These are phyloP conservation scores for Drosophila ustulata DNA, from an alignment of 2,888 invertebrate species.

Conservation along the genomic window DNA sequence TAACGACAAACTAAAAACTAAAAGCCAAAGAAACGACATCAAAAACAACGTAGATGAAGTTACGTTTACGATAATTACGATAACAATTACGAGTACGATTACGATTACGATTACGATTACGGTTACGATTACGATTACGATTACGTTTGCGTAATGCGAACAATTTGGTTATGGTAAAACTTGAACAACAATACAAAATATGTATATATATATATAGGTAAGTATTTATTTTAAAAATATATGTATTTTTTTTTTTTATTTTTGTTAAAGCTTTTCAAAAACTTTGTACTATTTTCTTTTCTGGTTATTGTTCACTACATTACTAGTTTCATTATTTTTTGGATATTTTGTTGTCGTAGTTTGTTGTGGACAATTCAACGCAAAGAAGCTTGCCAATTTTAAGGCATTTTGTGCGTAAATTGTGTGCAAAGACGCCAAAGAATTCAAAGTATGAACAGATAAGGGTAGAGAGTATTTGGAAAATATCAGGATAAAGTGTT, in stretches of 20 bases:
- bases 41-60: slow-evolving; percentile 69
- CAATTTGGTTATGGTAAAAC: slow-evolving; percentile 52
- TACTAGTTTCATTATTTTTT: slow-evolving; percentile 27
- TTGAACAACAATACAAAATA: slow-evolving; percentile 74
- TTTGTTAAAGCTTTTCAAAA: slow-evolving; percentile 32
- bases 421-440: slow-evolving; percentile 33
- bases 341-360: slow-evolving; percentile 17
- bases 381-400: slow-evolving; percentile 78
- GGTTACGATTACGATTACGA: slow-evolving; percentile 49
- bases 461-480: neutral
- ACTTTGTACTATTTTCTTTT: slow-evolving; percentile 22
- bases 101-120: slow-evolving; percentile 57
- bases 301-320: slow-evolving; percentile 21
- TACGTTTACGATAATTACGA: slow-evolving; percentile 57
- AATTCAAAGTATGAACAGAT: neutral
- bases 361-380: slow-evolving; percentile 67
- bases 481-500: neutral
- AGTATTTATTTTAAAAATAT: slow-evolving; percentile 35
- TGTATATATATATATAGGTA: slow-evolving; percentile 52
- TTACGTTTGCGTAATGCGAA: slow-evolving; percentile 38
- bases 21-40: slow-evolving; percentile 65
- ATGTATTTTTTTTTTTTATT: slow-evolving; percentile 22
- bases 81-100: slow-evolving; percentile 53
- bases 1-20: slow-evolving; percentile 71
- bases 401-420: slow-evolving; percentile 70